Percentiles rank a stretch among this genome's conserved stretches.
phyloP scores from a whole-genome alignment of 2,888 invertebrate genomes.

The Keiferia lycopersicella region DNA sequence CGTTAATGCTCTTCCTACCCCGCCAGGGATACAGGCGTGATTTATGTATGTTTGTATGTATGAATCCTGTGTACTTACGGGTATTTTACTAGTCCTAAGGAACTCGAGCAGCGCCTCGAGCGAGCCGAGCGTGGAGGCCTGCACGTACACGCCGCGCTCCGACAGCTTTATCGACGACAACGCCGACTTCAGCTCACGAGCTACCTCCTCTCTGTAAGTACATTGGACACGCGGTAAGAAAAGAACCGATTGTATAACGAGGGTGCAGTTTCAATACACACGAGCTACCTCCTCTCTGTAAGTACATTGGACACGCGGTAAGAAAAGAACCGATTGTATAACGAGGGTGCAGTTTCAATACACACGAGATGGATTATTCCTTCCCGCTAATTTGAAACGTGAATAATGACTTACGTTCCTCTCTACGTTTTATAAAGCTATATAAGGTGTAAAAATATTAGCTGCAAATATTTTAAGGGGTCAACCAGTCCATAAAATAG shows the following conservation, averaged over 20 bases:
- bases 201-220: constrained; percentile 88
- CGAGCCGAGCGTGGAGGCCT: constrained; percentile 99
- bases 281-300: constrained; percentile 91
- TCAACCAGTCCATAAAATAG: too few species aligned
- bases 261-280: too few species aligned
- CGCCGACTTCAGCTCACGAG: constrained; percentile 92
- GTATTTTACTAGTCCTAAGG: constrained; percentile 94
- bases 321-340: not conserved
- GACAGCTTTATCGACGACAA: constrained; percentile 95
- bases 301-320: constrained; percentile 15
- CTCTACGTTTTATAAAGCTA: too few species aligned
- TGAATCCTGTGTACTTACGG: constrained; percentile 86
- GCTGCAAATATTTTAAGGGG: too few species aligned
- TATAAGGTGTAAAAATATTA: too few species aligned
- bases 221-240: constrained; percentile 15
- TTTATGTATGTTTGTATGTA: too few species aligned
- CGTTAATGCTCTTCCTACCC: too few species aligned
- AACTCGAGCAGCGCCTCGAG: constrained; percentile 98
- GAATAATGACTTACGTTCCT: too few species aligned
- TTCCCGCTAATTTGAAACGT: too few species aligned
- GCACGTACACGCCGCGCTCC: constrained; percentile 98
- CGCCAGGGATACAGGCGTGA: too few species aligned
- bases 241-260: not conserved
- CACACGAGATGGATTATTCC: too few species aligned
- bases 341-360: too few species aligned